Evolutionary conservation across 2,888 invertebrate genomes (phyloP), one percentile per base, ranked within the genome.

Genomic region (Pardosa pseudoannulata): DNA sequence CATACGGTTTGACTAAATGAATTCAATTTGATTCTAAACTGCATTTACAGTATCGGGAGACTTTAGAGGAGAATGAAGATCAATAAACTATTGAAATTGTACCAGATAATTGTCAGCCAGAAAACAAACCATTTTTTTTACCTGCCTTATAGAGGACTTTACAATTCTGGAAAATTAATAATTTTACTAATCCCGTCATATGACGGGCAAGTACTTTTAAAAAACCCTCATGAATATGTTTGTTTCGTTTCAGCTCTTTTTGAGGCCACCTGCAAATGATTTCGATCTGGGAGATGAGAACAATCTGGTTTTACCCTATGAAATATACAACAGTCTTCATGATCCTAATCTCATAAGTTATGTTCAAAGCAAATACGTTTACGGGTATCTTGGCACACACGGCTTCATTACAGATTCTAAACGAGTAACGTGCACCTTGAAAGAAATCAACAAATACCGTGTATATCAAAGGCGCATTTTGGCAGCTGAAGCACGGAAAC

Each of bases 291-390:
- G 9, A 1, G 78, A 78, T 29, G 16, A 67, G 1, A n/a, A 72
- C 39, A 71, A 71, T 31, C 16, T 36, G 0, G 32, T 19, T 2
- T 39, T 31, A 13, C 62, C 79, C 3, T 28, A 27, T n/a, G 23
- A 36, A 36, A 19, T 23, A 0, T 88, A 87, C 56, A 36, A 82
- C 19, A 79, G 79, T 36, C 32, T 88, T 0, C 7, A 56, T 0
- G 88, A 88, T 78, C 88, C 88, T 7, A 31, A 79, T 56, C 27
- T 88, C 27, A 73, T 79, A 36, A 1, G 39, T n/a, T 78, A 87
- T 23, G 72, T 88, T 50, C n/a, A 50, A 0, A 73, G 70, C 13
- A 36, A 74, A 19, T 28, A 41, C 1, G 62, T 87, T 7, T 36
- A 62, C 1, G 11, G 68, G n/a, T 74, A 87, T 50, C n/a, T 88